A percentile compares a stretch with the other conserved stretches of the same genome.
phyloP scores from a whole-genome alignment of 2,113 vertebrate species.

The Planiliza haematocheilus region DNA sequence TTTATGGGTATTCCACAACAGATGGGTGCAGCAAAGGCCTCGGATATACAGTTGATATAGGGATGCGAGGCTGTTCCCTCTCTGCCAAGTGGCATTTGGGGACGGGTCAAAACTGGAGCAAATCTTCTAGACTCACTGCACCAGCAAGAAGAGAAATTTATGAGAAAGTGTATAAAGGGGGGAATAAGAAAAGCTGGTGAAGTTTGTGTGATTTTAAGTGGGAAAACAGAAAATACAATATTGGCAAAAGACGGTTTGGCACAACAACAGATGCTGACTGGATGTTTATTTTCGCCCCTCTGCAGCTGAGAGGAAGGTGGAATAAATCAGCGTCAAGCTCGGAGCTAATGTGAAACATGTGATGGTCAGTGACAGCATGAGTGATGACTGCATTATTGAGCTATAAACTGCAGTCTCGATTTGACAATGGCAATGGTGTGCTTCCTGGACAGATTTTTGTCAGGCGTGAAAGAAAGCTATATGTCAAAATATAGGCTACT shows the following conservation, averaged over 20 bases:
- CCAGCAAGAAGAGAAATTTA: constrained; percentile 8
- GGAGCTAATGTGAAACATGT: constrained; percentile 65
- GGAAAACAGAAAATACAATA: constrained; percentile 40
- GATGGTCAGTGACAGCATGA: constrained; percentile 74
- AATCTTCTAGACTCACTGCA: neutral
- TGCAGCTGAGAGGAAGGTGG: constrained; percentile 18
- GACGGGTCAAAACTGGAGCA: constrained; percentile 35
- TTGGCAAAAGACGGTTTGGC: constrained; percentile 35
- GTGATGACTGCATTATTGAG: constrained; percentile 78
- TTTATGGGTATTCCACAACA: constrained; percentile 62
- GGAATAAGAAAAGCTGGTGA: neutral
- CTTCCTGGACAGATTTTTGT: constrained; percentile 70
- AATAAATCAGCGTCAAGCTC: constrained; percentile 76
- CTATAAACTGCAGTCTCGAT: constrained; percentile 75
- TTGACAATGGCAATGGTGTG: constrained; percentile 65
- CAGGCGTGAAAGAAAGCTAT: constrained; percentile 50
- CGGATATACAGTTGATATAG: constrained; percentile 29
- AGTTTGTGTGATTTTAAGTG: constrained; percentile 23
- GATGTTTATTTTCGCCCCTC: constrained; percentile 32
- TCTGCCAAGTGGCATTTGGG: constrained; percentile 49
- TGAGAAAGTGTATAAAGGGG: constrained; percentile 2
- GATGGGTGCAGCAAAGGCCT: constrained; percentile 45
- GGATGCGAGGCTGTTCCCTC: constrained; percentile 41
- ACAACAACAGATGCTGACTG: constrained; percentile 60
- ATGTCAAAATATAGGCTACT: constrained; percentile 42